phyloP scores from a whole-genome alignment of 1,140 invertebrate species.

The Sinonovacula constricta region DNA sequence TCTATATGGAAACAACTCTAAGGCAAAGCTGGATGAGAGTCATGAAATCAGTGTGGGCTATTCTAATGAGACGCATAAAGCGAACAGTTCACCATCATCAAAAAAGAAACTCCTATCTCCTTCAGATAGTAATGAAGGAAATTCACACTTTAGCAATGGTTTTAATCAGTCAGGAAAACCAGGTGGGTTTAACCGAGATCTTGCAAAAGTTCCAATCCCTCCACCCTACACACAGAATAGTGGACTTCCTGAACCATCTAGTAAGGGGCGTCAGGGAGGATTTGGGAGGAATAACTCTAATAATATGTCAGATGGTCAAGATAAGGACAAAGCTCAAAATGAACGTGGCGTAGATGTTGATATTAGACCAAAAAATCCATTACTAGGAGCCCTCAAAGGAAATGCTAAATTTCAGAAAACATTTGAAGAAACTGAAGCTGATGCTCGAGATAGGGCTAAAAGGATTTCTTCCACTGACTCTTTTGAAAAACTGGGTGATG shows the following conservation, averaged over 20 bases:
- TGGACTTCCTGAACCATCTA: constrained; percentile 11
- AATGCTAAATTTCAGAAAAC: constrained; percentile 57
- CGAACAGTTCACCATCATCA: constrained; percentile 37
- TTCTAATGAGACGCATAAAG: constrained; percentile 35
- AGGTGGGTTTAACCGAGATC: neutral
- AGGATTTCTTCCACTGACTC: constrained; percentile 53
- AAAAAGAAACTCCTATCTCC: constrained; percentile 49
- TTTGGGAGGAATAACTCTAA: neutral
- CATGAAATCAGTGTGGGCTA: constrained; percentile 49
- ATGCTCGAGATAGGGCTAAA: constrained; percentile 57
- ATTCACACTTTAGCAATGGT: neutral
- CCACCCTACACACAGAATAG: no score
- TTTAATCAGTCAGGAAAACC: neutral
- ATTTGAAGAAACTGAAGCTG: constrained; percentile 55
- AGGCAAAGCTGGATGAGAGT: constrained; percentile 29
- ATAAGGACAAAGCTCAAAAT: constrained; percentile 3
- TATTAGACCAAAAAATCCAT: constrained; percentile 41
- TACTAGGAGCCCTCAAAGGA: constrained; percentile 54
- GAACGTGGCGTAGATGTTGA: constrained; percentile 8
- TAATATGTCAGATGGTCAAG: neutral
- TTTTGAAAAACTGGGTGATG: constrained; percentile 28
- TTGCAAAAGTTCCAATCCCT: neutral
- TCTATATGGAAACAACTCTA: constrained; percentile 12
- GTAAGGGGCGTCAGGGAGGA: neutral
- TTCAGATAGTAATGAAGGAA: constrained; percentile 44